Base-by-base conservation (phyloP, 2,797 vertebrate genomes). In the Bradypodion pumilum region DNA sequence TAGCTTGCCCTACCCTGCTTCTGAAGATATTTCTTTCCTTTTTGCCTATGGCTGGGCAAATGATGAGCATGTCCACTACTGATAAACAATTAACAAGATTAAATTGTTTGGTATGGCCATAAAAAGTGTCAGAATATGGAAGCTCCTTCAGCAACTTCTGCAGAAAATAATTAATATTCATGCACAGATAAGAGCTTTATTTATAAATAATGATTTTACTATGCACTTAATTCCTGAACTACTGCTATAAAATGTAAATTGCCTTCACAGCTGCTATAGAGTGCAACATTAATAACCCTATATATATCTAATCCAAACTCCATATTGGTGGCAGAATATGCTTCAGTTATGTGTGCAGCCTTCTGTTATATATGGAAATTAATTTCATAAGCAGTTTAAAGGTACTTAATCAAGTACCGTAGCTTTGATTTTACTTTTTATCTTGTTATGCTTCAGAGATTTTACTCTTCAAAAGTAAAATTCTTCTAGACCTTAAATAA, bases 201-300 rank as follows among this genome's bases (percentile, higher is more conserved):
- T 92, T 90, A 88, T 72, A 89, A 93, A 86, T 75, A 63, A 74
- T 56, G 25, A 88, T 8, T 84, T 91, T 84, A 80, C n/a, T 85
- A 27, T 60, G 52, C 6, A 65, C 27, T 92, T 87, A 74, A 52
- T 73, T 70, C 72, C 86, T 86, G 83, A 90, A 91, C 49, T 84
- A 7, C 32, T 80, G n/a, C 59, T 86, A 69, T 74, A 92, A 66
- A 70, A 84, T 80, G 35, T 76, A 92, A 88, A 90, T 74, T 72
- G 63, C 37, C 85, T 89, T 72, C 6, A 27, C 52, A 91, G 79
- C 9, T 29, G 44, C 74, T 83, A 66, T 27, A 86, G 85, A 89
- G 52, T 80, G 13, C 37, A 86, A 66, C 69, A 90, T 87, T 87
- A 90, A 93, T 90, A 90, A 88, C 89, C 80, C 85, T 75, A 88